A percentile compares a stretch with the other conserved stretches of the same genome.
phyloP scores from a whole-genome alignment of 2,113 vertebrate species.

The Apistogramma diplotaenia region DNA sequence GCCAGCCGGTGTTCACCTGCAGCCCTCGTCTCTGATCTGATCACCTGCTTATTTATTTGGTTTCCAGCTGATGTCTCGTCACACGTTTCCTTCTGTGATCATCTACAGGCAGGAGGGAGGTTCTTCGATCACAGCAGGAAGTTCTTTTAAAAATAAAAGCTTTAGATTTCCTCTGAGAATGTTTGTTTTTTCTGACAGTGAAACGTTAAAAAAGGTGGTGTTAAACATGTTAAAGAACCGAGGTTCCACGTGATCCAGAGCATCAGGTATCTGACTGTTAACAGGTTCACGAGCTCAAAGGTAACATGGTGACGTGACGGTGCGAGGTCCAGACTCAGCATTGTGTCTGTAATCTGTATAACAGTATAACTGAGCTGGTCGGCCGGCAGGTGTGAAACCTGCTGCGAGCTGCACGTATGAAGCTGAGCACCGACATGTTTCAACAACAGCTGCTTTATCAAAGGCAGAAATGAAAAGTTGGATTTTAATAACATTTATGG shows the following conservation, averaged over 20 bases:
- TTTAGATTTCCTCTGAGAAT: neutral
- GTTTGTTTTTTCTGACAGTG: neutral
- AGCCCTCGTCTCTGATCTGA: neutral
- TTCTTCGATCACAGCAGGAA: neutral
- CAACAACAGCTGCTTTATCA: too few relatives aligned
- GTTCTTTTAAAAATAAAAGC: slow-evolving; percentile 1
- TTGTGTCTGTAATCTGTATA: too few relatives aligned
- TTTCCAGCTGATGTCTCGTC: neutral
- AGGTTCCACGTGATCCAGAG: neutral
- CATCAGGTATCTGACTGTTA: too few relatives aligned
- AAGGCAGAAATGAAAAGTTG: too few relatives aligned
- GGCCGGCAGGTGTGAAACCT: too few relatives aligned
- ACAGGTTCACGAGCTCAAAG: too few relatives aligned
- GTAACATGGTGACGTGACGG: too few relatives aligned
- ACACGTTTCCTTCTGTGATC: neutral
- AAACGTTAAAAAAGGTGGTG: neutral
- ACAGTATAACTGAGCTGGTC: too few relatives aligned
- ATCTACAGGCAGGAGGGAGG: neutral
- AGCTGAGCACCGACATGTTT: too few relatives aligned
- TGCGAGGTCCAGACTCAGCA: too few relatives aligned
- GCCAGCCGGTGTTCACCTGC: slow-evolving; percentile 4
- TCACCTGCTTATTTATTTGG: neutral
- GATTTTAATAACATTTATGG: too few relatives aligned
- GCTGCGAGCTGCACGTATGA: too few relatives aligned
- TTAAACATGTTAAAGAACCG: neutral